Conservation (phyloP, 2,888 invertebrate genomes). For the Pseudococcus longispinus region DNA sequence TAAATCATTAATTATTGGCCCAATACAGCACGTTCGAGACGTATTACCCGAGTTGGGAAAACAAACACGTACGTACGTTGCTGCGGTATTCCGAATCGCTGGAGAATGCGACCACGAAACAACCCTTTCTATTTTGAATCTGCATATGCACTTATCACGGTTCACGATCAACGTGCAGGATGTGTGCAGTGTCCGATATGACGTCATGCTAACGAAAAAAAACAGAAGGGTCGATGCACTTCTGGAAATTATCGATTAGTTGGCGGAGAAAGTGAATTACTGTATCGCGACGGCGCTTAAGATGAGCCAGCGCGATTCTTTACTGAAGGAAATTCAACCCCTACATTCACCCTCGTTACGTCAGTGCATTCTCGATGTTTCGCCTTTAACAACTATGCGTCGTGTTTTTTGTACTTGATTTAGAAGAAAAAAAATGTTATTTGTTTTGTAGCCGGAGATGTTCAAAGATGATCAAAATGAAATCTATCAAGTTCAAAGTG, state of each 20-base stretch:
- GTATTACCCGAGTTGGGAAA: not conserved
- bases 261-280: not conserved
- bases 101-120: not conserved
- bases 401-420: slow-evolving; percentile 8
- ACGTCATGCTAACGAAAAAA: slow-evolving; percentile 23
- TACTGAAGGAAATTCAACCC: slow-evolving; percentile 41
- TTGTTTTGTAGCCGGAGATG: not conserved
- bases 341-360: slow-evolving; percentile 31
- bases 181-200: slow-evolving; percentile 36
- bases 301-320: slow-evolving; percentile 45
- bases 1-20: not conserved
- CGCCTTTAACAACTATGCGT: not conserved
- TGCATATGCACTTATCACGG: not conserved
- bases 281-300: slow-evolving; percentile 51
- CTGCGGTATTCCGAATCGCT: not conserved
- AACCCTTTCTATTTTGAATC: not conserved
- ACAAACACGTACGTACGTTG: not conserved
- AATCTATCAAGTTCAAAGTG: not conserved
- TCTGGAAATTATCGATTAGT: slow-evolving; percentile 46
- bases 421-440: not conserved
- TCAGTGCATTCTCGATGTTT: slow-evolving; percentile 1
- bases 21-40: not conserved
- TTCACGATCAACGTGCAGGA: not conserved
- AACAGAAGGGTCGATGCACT: slow-evolving; percentile 49
- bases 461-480: not conserved